phyloP scores from a whole-genome alignment of 2,113 vertebrate species.

The Tringa solitaria region DNA sequence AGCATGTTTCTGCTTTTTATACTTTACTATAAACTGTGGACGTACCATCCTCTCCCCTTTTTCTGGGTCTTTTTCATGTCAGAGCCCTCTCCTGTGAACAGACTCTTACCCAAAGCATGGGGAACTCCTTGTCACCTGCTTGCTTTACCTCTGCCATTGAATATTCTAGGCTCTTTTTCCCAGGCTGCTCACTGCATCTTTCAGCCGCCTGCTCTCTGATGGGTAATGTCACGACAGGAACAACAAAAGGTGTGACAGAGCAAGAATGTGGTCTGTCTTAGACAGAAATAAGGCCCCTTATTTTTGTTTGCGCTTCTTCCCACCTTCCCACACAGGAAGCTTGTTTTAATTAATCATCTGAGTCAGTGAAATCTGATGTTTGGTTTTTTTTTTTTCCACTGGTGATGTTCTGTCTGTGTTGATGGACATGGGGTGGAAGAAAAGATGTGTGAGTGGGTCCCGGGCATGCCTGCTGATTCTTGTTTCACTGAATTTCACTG shows the following conservation, averaged over 20 bases:
- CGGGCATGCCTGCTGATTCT: neutral
- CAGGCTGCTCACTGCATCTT: neutral
- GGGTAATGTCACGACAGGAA: neutral
- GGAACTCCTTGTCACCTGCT: neutral
- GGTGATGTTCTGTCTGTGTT: neutral
- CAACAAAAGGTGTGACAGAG: fast-evolving
- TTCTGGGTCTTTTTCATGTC: neutral
- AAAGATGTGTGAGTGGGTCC: neutral
- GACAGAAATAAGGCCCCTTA: neutral
- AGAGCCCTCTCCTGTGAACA: neutral
- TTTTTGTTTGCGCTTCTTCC: neutral
- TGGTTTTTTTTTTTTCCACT: neutral
- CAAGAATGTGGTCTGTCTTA: neutral
- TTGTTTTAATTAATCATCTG: neutral
- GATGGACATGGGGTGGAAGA: neutral
- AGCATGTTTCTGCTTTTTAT: neutral
- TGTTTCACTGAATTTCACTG: too few species aligned
- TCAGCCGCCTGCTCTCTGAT: neutral
- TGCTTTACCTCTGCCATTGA: neutral
- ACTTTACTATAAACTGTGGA: neutral
- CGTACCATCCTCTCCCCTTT: neutral
- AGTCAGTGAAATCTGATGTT: neutral
- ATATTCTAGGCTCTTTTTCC: neutral
- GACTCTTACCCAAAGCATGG: too few species aligned
- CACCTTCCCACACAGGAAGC: neutral